These are phyloP conservation scores for Auanema sp. DNA, from an alignment of 2,888 invertebrate genomes.

Conservation along the genomic window DNA sequence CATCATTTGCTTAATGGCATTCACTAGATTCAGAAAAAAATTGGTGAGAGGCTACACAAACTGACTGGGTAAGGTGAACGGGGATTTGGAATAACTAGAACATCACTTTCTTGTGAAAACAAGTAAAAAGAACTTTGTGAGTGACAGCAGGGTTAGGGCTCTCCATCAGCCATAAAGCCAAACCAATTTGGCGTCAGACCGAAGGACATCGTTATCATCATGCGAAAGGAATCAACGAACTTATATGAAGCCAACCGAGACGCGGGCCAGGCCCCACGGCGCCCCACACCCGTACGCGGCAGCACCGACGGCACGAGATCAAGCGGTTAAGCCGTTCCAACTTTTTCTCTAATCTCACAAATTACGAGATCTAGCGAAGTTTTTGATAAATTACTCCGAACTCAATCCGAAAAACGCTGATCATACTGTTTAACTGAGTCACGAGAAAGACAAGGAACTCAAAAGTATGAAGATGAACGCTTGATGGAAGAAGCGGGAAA, in stretches of 20 bases:
- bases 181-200: background rate
- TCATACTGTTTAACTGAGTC: too few relatives aligned
- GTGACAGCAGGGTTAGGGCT: slow-evolving; percentile 7
- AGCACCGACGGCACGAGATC: slow-evolving; percentile 8
- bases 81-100: background rate
- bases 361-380: too few relatives aligned
- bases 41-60: background rate
- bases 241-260: background rate
- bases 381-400: too few relatives aligned
- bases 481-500: too few relatives aligned
- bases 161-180: background rate
- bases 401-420: too few relatives aligned
- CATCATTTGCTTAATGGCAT: too few relatives aligned
- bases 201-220: background rate
- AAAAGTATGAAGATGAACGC: too few relatives aligned
- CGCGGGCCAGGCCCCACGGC: background rate
- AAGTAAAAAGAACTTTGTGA: background rate
- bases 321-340: slow-evolving; percentile 4
- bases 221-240: background rate
- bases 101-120: background rate
- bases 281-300: slow-evolving; percentile 8
- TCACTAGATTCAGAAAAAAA: background rate
- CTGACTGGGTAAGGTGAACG: background rate
- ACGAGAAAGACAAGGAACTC: too few relatives aligned
- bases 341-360: too few relatives aligned